Evolutionary conservation across 2,888 invertebrate genomes (phyloP).

Genomic region (Idaea aversata): DNA sequence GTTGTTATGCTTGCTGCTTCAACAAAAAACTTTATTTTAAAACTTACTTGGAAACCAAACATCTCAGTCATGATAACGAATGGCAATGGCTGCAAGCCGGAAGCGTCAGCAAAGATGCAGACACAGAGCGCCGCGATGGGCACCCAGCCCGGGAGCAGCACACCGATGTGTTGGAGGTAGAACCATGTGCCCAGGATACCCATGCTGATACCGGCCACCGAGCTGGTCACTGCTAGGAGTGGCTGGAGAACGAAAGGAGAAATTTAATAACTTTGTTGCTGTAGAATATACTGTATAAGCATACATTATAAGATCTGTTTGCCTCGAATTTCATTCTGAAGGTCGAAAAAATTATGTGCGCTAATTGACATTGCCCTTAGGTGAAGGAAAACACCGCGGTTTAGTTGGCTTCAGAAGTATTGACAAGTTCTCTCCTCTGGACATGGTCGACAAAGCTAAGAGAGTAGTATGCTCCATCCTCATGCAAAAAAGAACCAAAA

Average conservation of each 20-base stretch:
- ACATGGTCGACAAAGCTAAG: too few relatives aligned
- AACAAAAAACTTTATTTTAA: background rate
- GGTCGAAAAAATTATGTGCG: too few relatives aligned
- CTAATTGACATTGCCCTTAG: too few relatives aligned
- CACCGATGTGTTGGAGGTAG: conserved; percentile 54
- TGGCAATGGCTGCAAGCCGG: conserved; percentile 68
- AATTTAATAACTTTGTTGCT: conserved; percentile 1
- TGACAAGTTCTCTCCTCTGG: too few relatives aligned
- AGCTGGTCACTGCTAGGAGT: conserved; percentile 66
- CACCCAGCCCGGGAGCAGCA: conserved; percentile 65
- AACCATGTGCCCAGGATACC: conserved; percentile 70
- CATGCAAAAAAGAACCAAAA: too few relatives aligned
- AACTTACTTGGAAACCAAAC: conserved; percentile 68
- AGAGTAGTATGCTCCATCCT: too few relatives aligned
- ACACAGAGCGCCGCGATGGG: conserved; percentile 63
- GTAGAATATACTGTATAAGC: background rate
- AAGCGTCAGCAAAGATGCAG: conserved; percentile 66
- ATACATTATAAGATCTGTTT: too few relatives aligned
- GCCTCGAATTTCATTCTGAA: too few relatives aligned
- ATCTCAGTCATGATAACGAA: conserved; percentile 75
- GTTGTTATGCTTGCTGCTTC: too few relatives aligned
- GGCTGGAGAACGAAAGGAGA: conserved; percentile 48
- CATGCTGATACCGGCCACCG: conserved; percentile 65
- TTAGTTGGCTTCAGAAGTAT: too few relatives aligned
- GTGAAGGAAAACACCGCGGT: too few relatives aligned